Percentiles rank a stretch among this genome's conserved stretches.
Evolutionary conservation across 2,113 vertebrate species (phyloP).

Genomic region (Henicopernis longicauda): DNA sequence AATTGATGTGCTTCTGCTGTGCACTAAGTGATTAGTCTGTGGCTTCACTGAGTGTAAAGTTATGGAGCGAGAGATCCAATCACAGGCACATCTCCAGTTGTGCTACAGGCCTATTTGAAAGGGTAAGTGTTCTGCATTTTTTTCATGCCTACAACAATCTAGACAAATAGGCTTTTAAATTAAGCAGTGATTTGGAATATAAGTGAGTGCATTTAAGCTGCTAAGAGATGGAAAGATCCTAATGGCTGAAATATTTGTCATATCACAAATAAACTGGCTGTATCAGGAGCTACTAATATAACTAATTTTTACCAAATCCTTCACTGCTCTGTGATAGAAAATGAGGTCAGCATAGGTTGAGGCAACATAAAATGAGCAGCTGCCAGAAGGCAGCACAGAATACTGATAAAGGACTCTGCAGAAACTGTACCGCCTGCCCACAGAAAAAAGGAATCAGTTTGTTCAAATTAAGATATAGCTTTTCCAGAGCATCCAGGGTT

Average conservation of each 20-base stretch:
- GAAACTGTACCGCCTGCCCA: constrained; percentile 7
- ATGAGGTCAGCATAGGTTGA: constrained; percentile 95
- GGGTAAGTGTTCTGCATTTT: constrained; percentile 32
- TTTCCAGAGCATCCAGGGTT: constrained; percentile 20
- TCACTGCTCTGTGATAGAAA: constrained; percentile 80
- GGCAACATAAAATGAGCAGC: constrained; percentile 90
- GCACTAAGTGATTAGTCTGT: constrained; percentile 14
- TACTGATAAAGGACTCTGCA: constrained; percentile 73
- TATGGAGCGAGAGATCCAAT: constrained; percentile 58
- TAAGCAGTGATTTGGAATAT: constrained; percentile 99
- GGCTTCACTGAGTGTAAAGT: constrained; percentile 46
- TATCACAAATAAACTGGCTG: constrained; percentile 93
- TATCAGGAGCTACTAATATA: constrained; percentile 89
- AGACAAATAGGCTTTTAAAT: constrained; percentile 80
- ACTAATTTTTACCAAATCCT: constrained; percentile 96
- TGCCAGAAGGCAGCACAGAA: constrained; percentile 79
- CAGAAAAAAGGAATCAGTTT: constrained; percentile 45
- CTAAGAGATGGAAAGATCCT: constrained; percentile 95
- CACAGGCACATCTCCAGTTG: constrained; percentile 33
- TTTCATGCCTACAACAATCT: constrained; percentile 67
- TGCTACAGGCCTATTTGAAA: constrained; percentile 3
- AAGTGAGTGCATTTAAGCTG: constrained; percentile 97
- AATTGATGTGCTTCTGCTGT: background rate
- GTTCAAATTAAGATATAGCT: constrained; percentile 60
- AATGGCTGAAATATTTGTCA: constrained; percentile 99